Evolutionary conservation across 92 coral and sea anemone genomes (phyloP).

Genomic region (Actinostola sp.): DNA sequence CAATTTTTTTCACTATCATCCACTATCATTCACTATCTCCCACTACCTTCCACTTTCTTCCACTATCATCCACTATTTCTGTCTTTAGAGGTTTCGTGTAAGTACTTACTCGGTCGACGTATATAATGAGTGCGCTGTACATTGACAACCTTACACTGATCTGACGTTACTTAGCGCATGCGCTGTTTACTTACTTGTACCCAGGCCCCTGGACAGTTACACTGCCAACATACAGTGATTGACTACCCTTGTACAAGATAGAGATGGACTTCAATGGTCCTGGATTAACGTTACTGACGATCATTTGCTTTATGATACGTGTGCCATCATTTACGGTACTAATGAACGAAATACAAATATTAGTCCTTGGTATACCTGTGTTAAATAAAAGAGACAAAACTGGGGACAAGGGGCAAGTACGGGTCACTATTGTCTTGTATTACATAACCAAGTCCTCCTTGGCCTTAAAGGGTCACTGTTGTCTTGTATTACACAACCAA

Average conservation of each 20-base stretch:
- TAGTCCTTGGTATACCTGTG: background rate
- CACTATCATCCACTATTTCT: too few relatives aligned
- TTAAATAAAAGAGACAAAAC: too few relatives aligned
- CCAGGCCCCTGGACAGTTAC: slow-evolving; percentile 2
- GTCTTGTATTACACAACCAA: too few relatives aligned
- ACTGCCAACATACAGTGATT: background rate
- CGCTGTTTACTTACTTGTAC: slow-evolving; percentile 6
- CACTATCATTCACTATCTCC: too few relatives aligned
- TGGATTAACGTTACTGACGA: background rate
- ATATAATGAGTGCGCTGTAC: background rate
- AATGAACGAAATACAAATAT: background rate
- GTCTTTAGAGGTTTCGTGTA: too few relatives aligned
- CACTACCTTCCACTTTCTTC: too few relatives aligned
- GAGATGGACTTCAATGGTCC: background rate
- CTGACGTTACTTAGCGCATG: background rate
- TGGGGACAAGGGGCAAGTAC: too few relatives aligned
- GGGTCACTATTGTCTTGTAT: background rate
- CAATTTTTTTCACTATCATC: too few relatives aligned
- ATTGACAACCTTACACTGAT: background rate
- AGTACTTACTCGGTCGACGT: too few relatives aligned
- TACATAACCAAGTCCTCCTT: too few relatives aligned
- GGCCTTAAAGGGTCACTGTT: too few relatives aligned
- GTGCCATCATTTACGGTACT: background rate
- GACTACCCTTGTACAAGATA: background rate
- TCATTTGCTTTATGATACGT: background rate